Base-by-base conservation (phyloP, 2,888 invertebrate species). In the Dione juno region DNA sequence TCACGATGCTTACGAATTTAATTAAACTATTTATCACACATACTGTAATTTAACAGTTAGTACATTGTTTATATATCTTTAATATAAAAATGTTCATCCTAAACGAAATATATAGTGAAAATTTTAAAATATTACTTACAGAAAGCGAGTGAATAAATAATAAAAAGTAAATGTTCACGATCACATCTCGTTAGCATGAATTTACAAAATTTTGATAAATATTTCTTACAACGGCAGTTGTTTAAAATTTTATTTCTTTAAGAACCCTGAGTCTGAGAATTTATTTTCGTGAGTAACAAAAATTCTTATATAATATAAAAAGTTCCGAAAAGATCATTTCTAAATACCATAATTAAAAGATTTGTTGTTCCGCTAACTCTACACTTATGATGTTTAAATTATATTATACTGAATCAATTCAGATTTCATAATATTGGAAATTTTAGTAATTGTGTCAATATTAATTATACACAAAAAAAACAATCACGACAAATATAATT, bases 111-210 rank as follows among this genome's bases (percentile, higher is more conserved):
- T 28, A 43, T n/a, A 14, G 14, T 1, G 43, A 43, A 45, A 43
- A 21, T 0, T 10, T n/a, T 3, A 50, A 37, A 50, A 50, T n/a
- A 43, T 14, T 59, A 21, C 13, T 37, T 7, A 37, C 37, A 14
- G 1, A 37, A 64, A 64, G 54, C 40, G 52, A 54, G 67, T 66
- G 67, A 72, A 74, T 71, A 64, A 67, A 67, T 66, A 69, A 67
- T 66, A 72, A 72, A 45, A 69, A 40, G 59, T 66, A 67, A 69
- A 72, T 65, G 66, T 53, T 67, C 53, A 61, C 65, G 63, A 74
- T 74, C 69, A 70, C 65, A 67, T 74, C 72, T 71, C 64, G 66
- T 73, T 73, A 71, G 68, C 66, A 58, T 66, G 66, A 69, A 69
- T 71, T 70, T 70, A 70, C 70, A 65, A 70, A 59, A 67, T 67